Evolutionary conservation across 2,888 invertebrate genomes (phyloP).

Genomic region (Corythucha ciliata): DNA sequence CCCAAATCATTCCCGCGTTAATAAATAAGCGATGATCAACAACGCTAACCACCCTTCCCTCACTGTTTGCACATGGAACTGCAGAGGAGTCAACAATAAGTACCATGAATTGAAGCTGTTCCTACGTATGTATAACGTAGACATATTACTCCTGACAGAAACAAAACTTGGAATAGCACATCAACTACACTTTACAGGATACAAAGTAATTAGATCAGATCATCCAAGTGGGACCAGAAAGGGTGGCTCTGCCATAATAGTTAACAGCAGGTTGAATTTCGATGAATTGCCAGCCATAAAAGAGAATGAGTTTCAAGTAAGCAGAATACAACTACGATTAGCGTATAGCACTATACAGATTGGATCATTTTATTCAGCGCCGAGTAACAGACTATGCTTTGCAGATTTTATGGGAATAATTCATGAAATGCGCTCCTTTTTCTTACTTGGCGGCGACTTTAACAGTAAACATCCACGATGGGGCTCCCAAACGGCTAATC

Average conservation of each 20-base stretch:
- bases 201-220: constrained; percentile 5
- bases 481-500: constrained; percentile 9
- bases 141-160: constrained; percentile 12
- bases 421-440: constrained; percentile 7
- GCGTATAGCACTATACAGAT: constrained; percentile 1
- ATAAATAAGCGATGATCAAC: constrained; percentile 6
- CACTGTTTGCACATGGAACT: constrained; percentile 14
- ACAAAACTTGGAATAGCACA: not conserved
- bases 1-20: constrained; percentile 10
- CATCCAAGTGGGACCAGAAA: constrained; percentile 13
- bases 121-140: not conserved
- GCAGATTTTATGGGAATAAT: constrained; percentile 11
- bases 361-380: constrained; percentile 15
- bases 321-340: constrained; percentile 10
- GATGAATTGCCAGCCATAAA: constrained; percentile 6
- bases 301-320: constrained; percentile 10
- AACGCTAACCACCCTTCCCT: constrained; percentile 4
- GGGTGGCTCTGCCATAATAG: constrained; percentile 3
- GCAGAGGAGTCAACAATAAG: constrained; percentile 6
- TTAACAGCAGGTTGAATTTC: constrained; percentile 5
- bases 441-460: constrained; percentile 11
- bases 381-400: not conserved
- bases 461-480: constrained; percentile 15
- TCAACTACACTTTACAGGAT: not conserved
- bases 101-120: constrained; percentile 1